Conservation (phyloP, 2,797 vertebrate species). For the Neoniphon sammara region DNA sequence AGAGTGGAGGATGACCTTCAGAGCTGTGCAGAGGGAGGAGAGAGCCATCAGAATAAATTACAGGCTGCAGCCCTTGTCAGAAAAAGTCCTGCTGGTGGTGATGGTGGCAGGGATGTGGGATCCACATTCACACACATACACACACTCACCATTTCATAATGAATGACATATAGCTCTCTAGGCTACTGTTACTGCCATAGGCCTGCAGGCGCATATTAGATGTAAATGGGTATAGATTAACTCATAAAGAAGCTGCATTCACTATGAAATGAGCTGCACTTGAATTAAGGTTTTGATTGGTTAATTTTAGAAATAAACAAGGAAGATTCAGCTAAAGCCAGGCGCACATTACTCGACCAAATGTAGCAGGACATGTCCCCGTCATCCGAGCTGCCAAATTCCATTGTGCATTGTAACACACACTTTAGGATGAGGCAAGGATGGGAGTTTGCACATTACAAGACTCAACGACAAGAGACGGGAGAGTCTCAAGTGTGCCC, state of each 20-base stretch:
- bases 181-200: constrained; percentile 44
- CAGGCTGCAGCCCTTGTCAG: constrained; percentile 71
- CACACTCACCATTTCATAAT: constrained; percentile 26
- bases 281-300: constrained; percentile 39
- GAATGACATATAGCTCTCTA: constrained; percentile 23
- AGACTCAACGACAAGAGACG: too few species aligned
- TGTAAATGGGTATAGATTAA: constrained; percentile 62
- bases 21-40: constrained; percentile 36
- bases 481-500: too few species aligned
- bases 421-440: too few species aligned
- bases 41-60: constrained; percentile 78
- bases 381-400: too few species aligned
- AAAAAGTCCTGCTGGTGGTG: constrained; percentile 64
- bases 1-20: constrained; percentile 76
- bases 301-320: constrained; percentile 31
- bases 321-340: neutral
- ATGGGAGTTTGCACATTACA: too few species aligned
- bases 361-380: too few species aligned
- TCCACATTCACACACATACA: constrained; percentile 15
- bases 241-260: constrained; percentile 39
- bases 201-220: constrained; percentile 14
- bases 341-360: too few species aligned
- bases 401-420: too few species aligned
- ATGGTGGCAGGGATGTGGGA: constrained; percentile 60
- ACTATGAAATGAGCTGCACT: constrained; percentile 17